Evolutionary conservation across 2,113 vertebrate genomes (phyloP), one percentile per base, ranked within the genome.

Genomic region (Mohoua ochrocephala): DNA sequence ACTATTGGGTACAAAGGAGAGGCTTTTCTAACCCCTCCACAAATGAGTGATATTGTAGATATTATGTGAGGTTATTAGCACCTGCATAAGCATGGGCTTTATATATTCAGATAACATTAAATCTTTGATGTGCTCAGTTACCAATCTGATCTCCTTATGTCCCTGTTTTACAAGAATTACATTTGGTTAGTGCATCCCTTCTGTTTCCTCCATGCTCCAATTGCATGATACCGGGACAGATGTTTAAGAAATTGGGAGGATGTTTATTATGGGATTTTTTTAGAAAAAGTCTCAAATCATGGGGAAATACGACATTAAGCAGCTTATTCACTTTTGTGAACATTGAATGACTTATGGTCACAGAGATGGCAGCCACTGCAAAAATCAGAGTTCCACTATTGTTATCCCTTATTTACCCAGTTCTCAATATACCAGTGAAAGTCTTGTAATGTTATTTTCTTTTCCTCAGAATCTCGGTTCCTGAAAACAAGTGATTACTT

Each of bases 201-300:
- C 90, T 91, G 60, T 53, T 80, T 93, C 54, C 71, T 81, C 47
- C 52, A 37, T 41, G 60, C 76, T 94, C 54, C 87, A 81, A 6
- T 41, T 88, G 71, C 68, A 75, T 22, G 13, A 61, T 52, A 30
- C 76, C 53, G 82, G 39, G 64, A 68, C 88, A 96, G 92, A 94
- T 93, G 92, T 89, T 92, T 56, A 91, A 93, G 90, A 56, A 84
- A 85, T 54, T 75, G 76, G n/a, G n/a, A 84, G 68, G 68, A 84
- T 75, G 68, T 49, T 94, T 90, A 78, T 83, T 65, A 67, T 24
- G 20, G 67, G 53, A 73, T 56, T 80, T 90, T 87, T 89, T 91
- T 80, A 80, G 42, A 78, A 77, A 81, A 71, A 87, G 41, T 63
- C 73, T 79, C 28, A 71, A 37, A 42, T 85, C 50, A 11, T 30